phyloP scores from a whole-genome alignment of 2,888 invertebrate species.

The Calameuta filiformis region DNA sequence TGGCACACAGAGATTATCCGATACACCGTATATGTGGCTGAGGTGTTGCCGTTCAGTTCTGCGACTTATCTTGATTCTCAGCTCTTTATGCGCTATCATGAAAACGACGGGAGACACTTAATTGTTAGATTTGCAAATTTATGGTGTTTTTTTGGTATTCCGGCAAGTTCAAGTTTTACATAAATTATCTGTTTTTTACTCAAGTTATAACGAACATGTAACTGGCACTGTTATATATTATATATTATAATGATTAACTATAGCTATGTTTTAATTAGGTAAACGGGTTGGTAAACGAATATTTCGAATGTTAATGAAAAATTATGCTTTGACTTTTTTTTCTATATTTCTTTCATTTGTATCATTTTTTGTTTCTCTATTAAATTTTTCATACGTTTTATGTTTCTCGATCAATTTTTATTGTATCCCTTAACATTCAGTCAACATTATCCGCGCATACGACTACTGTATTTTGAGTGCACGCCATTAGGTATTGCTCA shows the following conservation, averaged over 20 bases:
- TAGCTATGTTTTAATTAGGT: neutral
- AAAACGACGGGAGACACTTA: neutral
- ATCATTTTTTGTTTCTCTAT: neutral
- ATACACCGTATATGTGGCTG: slow-evolving; percentile 51
- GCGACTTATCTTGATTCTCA: neutral
- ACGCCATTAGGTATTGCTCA: neutral
- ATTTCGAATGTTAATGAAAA: neutral
- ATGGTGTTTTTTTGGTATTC: neutral
- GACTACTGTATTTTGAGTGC: neutral
- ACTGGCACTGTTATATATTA: neutral
- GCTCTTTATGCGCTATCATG: neutral
- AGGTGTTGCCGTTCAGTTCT: slow-evolving; percentile 44
- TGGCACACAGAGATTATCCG: slow-evolving; percentile 59
- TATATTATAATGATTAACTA: neutral
- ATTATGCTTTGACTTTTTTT: neutral
- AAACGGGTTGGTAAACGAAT: neutral
- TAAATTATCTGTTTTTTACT: neutral
- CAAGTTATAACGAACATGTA: neutral
- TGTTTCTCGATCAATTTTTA: neutral
- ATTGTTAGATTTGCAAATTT: neutral
- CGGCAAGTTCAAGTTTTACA: neutral
- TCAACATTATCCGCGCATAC: neutral
- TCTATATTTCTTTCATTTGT: neutral
- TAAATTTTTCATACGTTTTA: too few species aligned
- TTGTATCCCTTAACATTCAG: neutral